Evolutionary conservation across 2,113 vertebrate species (phyloP).

Genomic region (Tiliqua scincoides): DNA sequence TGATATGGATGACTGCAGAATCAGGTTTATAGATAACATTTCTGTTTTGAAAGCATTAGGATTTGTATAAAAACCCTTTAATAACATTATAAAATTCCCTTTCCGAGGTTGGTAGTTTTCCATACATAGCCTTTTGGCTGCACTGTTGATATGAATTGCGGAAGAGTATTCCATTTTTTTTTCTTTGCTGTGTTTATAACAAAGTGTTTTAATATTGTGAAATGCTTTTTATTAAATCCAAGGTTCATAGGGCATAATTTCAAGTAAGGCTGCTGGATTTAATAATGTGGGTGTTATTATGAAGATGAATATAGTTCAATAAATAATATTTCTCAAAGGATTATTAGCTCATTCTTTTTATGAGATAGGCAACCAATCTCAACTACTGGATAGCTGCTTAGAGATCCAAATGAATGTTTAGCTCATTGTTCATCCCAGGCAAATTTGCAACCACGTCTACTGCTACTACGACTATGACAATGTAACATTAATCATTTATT

Average conservation of each 20-base stretch:
- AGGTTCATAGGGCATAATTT: constrained; percentile 6
- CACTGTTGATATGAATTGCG: neutral
- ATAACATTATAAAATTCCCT: neutral
- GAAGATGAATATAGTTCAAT: constrained; percentile 31
- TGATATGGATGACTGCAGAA: neutral
- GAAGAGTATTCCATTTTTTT: neutral
- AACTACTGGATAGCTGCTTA: constrained; percentile 8
- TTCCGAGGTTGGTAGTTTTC: neutral
- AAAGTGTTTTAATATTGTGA: constrained; percentile 32
- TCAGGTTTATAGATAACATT: neutral
- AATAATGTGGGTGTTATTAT: neutral
- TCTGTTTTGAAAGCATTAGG: neutral
- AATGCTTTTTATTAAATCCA: constrained; percentile 1
- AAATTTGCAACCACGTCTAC: neutral
- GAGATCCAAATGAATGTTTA: neutral
- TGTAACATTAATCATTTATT: neutral
- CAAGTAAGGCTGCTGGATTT: neutral
- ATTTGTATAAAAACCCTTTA: neutral
- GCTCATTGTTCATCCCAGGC: neutral
- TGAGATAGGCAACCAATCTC: neutral
- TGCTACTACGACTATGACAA: neutral
- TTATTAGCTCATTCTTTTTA: neutral
- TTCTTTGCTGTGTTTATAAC: neutral
- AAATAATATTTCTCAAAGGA: neutral
- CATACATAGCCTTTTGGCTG: neutral